Evolutionary conservation across 1,140 invertebrate species (phyloP).

Genomic region (Copidosoma floridanum): DNA sequence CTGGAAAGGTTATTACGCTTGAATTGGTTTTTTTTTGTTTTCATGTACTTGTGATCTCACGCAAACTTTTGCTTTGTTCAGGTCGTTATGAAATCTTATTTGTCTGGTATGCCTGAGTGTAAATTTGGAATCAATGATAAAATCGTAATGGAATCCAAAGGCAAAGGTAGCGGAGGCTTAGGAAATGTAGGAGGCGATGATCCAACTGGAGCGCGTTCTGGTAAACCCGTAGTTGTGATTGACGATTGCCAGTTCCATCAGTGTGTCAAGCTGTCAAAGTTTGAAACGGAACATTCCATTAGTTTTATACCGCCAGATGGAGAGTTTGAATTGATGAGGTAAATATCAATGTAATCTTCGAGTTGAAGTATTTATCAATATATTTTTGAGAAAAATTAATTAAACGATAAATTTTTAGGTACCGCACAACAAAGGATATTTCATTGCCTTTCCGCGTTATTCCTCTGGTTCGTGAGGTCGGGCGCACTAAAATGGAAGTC

Average conservation of each 20-base stretch:
- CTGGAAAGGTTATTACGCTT: slow-evolving; percentile 81
- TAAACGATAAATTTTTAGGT: slow-evolving; percentile 61
- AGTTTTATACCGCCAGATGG: slow-evolving; percentile 99
- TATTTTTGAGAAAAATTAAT: not conserved
- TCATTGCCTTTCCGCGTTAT: slow-evolving; percentile 99
- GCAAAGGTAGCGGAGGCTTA: slow-evolving; percentile 67
- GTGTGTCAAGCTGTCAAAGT: slow-evolving; percentile 99
- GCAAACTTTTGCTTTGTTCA: slow-evolving; percentile 20
- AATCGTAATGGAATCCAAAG: slow-evolving; percentile 98
- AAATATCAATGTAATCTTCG: no score
- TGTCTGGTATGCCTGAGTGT: slow-evolving; percentile 99
- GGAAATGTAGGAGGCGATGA: slow-evolving; percentile 68
- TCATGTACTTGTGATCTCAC: not conserved
- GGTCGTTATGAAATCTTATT: slow-evolving; percentile 99
- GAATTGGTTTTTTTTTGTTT: not conserved
- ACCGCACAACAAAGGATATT: slow-evolving; percentile 99
- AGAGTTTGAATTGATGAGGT: slow-evolving; percentile 99
- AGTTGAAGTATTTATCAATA: slow-evolving; percentile 8
- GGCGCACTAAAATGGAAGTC: slow-evolving; percentile 99
- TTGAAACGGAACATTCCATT: slow-evolving; percentile 99
- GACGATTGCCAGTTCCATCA: slow-evolving; percentile 99
- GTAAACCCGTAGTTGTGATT: slow-evolving; percentile 96
- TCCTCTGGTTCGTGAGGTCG: slow-evolving; percentile 95
- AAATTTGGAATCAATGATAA: slow-evolving; percentile 99
- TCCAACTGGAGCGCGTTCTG: slow-evolving; percentile 80